Conservation (phyloP, 2,888 invertebrate species). For the Drosophila differens region DNA sequence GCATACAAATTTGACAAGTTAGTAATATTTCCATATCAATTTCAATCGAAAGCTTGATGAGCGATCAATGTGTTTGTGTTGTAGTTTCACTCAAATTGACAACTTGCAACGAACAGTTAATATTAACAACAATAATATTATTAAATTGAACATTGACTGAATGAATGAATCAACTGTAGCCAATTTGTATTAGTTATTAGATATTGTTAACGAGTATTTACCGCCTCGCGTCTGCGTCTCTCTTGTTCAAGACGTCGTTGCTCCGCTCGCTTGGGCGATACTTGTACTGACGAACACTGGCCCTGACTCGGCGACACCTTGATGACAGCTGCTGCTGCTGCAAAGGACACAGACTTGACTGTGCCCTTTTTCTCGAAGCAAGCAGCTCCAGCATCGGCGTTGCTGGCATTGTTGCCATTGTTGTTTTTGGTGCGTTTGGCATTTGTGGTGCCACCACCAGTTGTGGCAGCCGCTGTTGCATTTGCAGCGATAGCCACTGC, state of each 20-base stretch:
- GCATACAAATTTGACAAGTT: constrained; percentile 1
- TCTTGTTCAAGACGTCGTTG: constrained; percentile 95
- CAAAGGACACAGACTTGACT: constrained; percentile 97
- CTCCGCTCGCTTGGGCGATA: constrained; percentile 91
- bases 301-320: constrained; percentile 80
- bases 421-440: constrained; percentile 50
- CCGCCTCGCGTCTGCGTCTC: constrained; percentile 95
- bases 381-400: constrained; percentile 78
- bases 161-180: not conserved
- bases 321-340: constrained; percentile 54
- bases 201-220: not conserved
- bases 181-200: not conserved
- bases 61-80: not conserved
- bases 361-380: constrained; percentile 99
- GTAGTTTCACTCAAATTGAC: too few species aligned
- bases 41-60: not conserved
- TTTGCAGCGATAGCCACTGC: too few species aligned
- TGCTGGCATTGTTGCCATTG: constrained; percentile 50
- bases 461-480: constrained; percentile 28
- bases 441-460: not conserved
- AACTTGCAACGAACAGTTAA: too few species aligned
- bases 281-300: constrained; percentile 84
- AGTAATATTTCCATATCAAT: not conserved
- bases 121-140: too few species aligned
- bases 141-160: not conserved